Evolutionary conservation across 2,113 vertebrate genomes (phyloP), one percentile per base, ranked within the genome.

Genomic region (Neogobius melanostomus): DNA sequence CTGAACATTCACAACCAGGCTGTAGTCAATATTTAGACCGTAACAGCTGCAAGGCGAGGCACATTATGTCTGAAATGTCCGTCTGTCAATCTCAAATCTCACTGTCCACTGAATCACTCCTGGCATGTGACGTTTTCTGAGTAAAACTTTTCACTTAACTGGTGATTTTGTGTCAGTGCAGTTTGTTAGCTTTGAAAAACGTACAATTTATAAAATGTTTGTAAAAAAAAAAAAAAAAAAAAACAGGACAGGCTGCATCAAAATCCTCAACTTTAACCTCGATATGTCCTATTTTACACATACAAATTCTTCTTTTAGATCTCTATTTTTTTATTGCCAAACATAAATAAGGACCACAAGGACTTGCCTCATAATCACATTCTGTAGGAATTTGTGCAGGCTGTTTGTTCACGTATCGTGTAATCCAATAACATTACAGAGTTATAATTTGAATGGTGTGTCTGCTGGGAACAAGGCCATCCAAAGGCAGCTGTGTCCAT

Each of bases 51-150:
- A 17, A 9, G 59, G 57, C 16, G n/a, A 28, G 51, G 53, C 53
- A 28, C 84, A 75, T 82, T 75, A 80, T 84, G 56, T 44, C 3
- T 12, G 21, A 68, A 66, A 83, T 85, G 56, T 45, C 69, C 52
- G 63, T 28, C 15, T 57, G 12, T 59, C 15, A 57, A 0, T 11
- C 64, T 17, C 42, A 59, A 36, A 43, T 59, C 56, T 59, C 9
- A 28, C 16, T 59, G 6, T 36, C 5, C 11, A 36, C 54, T 14
- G 12, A 60, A 43, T 60, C 52, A 11, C 15, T 11, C 9, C 8
- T 10, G 50, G 14, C n/a, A 17, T 53, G 15, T 17, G 4, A 17
- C 17, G 15, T 53, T 53, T 7, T n/a, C 15, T n/a, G 14, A 36
- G 28, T 36, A 36, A 36, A 36, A 36, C 28, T 6, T 52, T 12